Conservation (phyloP, 1,140 invertebrate genomes). For the Lasioglossum baleicum region DNA sequence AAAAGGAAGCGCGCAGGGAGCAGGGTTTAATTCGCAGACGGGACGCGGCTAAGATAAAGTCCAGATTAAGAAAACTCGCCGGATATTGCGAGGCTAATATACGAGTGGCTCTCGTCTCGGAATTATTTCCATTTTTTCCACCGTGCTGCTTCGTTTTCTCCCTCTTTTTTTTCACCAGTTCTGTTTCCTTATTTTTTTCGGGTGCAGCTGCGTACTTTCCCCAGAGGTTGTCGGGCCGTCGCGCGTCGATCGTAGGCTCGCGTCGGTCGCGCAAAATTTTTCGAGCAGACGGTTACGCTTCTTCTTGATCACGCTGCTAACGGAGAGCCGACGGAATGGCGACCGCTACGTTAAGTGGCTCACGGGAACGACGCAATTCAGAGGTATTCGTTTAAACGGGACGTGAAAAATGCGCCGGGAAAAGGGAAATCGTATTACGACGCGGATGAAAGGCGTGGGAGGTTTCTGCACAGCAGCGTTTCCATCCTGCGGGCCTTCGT, state of each 20-base stretch:
- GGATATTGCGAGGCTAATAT: slow-evolving; percentile 6
- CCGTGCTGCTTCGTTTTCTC: too few relatives aligned
- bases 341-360: slow-evolving; percentile 16
- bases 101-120: not conserved
- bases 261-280: not conserved
- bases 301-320: slow-evolving; percentile 27
- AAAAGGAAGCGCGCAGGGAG: not conserved
- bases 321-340: slow-evolving; percentile 12
- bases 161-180: too few relatives aligned
- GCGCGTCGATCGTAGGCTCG: not conserved
- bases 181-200: not conserved
- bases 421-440: slow-evolving; percentile 15
- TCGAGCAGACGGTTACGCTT: not conserved
- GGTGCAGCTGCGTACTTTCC: slow-evolving; percentile 4
- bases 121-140: slow-evolving; percentile 1
- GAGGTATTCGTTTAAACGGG: slow-evolving; percentile 17
- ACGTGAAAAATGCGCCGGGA: slow-evolving; percentile 22
- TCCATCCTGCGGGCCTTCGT: too few relatives aligned
- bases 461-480: too few relatives aligned
- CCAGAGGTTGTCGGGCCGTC: not conserved
- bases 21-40: slow-evolving; percentile 14
- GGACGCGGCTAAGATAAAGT: slow-evolving; percentile 14
- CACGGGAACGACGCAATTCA: slow-evolving; percentile 6
- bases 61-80: slow-evolving; percentile 11
- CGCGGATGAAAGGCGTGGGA: not conserved